Percentiles rank a stretch among this genome's conserved stretches.
These are phyloP conservation scores for Danaus melanippus DNA, from an alignment of 1,140 invertebrate genomes.

Conservation along the genomic window DNA sequence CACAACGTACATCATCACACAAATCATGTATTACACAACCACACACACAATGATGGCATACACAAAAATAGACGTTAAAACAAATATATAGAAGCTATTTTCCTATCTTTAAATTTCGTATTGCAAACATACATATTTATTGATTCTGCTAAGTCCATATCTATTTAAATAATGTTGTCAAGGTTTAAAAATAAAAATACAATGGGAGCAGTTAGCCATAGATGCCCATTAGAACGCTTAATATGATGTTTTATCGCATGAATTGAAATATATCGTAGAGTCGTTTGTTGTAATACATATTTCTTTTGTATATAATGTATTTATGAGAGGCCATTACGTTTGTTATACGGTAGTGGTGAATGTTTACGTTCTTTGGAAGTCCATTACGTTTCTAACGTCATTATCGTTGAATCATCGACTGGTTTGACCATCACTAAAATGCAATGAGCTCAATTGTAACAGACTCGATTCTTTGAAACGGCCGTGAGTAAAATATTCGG, in stretches of 20 bases:
- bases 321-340: conserved; percentile 1
- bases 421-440: conserved; percentile 29
- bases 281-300: too few relatives aligned
- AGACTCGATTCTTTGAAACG: conserved; percentile 46
- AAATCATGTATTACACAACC: conserved; percentile 31
- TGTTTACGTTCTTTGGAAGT: conserved; percentile 40
- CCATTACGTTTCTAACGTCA: conserved; percentile 46
- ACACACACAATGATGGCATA: conserved; percentile 25
- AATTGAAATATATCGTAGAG: too few relatives aligned
- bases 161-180: conserved; percentile 26
- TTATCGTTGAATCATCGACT: conserved; percentile 46
- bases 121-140: conserved; percentile 25
- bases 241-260: background rate
- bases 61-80: conserved; percentile 23
- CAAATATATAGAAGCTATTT: conserved; percentile 20
- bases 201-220: conserved; percentile 10
- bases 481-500: conserved; percentile 40
- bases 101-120: conserved; percentile 9
- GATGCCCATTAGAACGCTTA: background rate
- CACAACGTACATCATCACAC: conserved; percentile 49
- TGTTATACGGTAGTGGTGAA: conserved; percentile 19
- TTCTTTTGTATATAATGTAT: too few relatives aligned
- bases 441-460: conserved; percentile 31
- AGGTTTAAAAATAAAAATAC: conserved; percentile 15
- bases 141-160: conserved; percentile 28